phyloP scores from a whole-genome alignment of 92 coral and sea anemone genomes.

The Desmophyllum pertusum region DNA sequence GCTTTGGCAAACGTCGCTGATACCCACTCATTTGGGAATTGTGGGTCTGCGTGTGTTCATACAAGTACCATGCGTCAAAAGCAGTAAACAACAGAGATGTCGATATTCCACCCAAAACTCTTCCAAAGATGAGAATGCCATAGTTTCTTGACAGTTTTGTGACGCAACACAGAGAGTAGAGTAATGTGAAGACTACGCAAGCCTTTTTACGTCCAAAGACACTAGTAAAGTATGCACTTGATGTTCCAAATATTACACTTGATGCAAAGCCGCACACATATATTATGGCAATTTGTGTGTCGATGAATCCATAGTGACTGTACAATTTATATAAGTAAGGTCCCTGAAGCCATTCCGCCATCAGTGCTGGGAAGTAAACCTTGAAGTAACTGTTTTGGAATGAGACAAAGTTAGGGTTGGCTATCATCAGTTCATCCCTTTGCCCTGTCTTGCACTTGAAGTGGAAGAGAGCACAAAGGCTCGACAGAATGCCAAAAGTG shows the following conservation, averaged over 20 bases:
- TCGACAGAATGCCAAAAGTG: slow-evolving; percentile 60
- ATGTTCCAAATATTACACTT: slow-evolving; percentile 91
- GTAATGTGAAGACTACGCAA: slow-evolving; percentile 85
- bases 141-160: slow-evolving; percentile 92
- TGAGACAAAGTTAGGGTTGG: slow-evolving; percentile 85
- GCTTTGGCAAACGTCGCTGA: slow-evolving; percentile 93
- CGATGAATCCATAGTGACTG: slow-evolving; percentile 96
- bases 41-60: slow-evolving; percentile 93
- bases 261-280: slow-evolving; percentile 98
- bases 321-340: slow-evolving; percentile 92
- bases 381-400: slow-evolving; percentile 89
- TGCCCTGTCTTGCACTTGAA: slow-evolving; percentile 71
- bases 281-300: slow-evolving; percentile 94
- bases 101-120: slow-evolving; percentile 95
- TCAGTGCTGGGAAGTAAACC: slow-evolving; percentile 90
- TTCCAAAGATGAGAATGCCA: slow-evolving; percentile 82
- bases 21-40: slow-evolving; percentile 95
- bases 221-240: slow-evolving; percentile 89
- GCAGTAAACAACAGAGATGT: slow-evolving; percentile 93
- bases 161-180: slow-evolving; percentile 89
- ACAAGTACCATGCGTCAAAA: slow-evolving; percentile 96
- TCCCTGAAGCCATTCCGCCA: slow-evolving; percentile 99
- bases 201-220: slow-evolving; percentile 94
- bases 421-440: slow-evolving; percentile 61
- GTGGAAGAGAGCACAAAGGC: slow-evolving; percentile 70